A percentile compares a stretch with the other conserved stretches of the same genome.
These are phyloP conservation scores for Anthoscopus minutus DNA, from an alignment of 2,113 vertebrate species.

Conservation along the genomic window DNA sequence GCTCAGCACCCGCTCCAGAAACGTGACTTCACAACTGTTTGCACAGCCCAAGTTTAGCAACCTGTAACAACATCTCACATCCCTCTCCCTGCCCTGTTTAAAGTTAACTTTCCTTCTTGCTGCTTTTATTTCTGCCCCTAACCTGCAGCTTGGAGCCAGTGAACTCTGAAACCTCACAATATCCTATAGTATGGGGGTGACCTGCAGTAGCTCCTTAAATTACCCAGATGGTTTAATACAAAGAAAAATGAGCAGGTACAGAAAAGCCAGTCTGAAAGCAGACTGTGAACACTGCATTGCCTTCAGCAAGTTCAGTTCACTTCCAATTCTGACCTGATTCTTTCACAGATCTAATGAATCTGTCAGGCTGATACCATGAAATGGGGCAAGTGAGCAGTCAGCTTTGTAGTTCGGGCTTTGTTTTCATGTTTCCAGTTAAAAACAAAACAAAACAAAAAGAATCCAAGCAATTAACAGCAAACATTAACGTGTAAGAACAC, in stretches of 20 bases:
- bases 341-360: constrained; percentile 3
- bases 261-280: background rate
- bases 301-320: constrained; percentile 14
- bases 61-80: background rate
- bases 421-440: constrained; percentile 5
- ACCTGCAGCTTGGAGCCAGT: background rate
- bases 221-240: background rate
- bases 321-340: background rate
- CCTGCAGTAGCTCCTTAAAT: background rate
- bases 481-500: background rate
- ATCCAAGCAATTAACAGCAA: background rate
- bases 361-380: background rate
- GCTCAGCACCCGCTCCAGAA: background rate
- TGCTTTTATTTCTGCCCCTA: background rate
- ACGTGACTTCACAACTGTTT: background rate
- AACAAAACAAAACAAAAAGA: background rate
- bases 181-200: background rate
- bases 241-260: constrained; percentile 10
- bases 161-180: background rate
- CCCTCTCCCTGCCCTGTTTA: background rate
- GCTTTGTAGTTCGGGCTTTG: constrained; percentile 1
- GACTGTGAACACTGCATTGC: background rate
- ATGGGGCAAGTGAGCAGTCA: constrained; percentile 6
- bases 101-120: background rate
- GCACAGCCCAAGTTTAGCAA: background rate